Evolutionary conservation across 2,888 invertebrate genomes (phyloP).

Genomic region (Bibio marci): DNA sequence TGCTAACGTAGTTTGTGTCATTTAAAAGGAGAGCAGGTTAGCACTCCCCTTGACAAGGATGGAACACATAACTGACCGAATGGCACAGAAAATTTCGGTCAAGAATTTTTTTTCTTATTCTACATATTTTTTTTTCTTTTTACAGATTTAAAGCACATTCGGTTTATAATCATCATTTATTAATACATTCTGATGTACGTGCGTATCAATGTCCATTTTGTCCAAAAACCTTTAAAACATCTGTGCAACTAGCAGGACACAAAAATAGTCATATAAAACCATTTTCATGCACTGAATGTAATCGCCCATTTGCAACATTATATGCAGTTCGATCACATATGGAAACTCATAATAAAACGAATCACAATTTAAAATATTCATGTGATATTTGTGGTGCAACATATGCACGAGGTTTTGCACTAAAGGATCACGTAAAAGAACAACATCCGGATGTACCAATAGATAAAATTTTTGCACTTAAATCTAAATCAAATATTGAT

Average conservation of each 20-base stretch:
- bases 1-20: too few species aligned
- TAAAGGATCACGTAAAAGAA: constrained; percentile 53
- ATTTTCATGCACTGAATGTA: constrained; percentile 58
- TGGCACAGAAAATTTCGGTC: constrained; percentile 4
- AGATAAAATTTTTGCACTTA: too few species aligned
- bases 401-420: constrained; percentile 56
- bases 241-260: constrained; percentile 61
- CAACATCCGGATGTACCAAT: constrained; percentile 39
- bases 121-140: background rate
- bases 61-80: constrained; percentile 5
- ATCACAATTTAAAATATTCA: constrained; percentile 46
- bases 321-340: constrained; percentile 63
- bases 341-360: constrained; percentile 50
- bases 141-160: constrained; percentile 59
- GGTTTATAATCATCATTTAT: constrained; percentile 58
- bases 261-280: constrained; percentile 70
- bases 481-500: too few species aligned
- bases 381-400: constrained; percentile 58
- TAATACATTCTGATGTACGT: constrained; percentile 59
- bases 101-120: constrained; percentile 1
- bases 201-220: constrained; percentile 60
- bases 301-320: constrained; percentile 58
- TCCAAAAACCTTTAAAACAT: constrained; percentile 63
- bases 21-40: constrained; percentile 97
- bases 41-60: constrained; percentile 46